These are phyloP conservation scores for Euzophera pinguis DNA, from an alignment of 2,888 invertebrate species.

Conservation along the genomic window DNA sequence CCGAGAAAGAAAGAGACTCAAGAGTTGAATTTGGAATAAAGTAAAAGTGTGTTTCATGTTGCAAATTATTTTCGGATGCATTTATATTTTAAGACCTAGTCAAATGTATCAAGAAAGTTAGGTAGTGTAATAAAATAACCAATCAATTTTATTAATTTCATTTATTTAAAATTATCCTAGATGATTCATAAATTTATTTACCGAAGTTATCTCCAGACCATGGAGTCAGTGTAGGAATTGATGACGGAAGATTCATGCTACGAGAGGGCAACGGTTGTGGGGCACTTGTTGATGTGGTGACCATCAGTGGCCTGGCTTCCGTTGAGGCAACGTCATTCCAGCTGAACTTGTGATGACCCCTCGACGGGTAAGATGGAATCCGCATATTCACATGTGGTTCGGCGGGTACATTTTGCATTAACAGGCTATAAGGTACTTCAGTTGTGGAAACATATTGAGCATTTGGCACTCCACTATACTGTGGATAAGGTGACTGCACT, in stretches of 20 bases:
- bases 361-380: slow-evolving; percentile 13
- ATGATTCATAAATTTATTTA: slow-evolving; percentile 28
- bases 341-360: slow-evolving; percentile 40
- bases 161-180: neutral
- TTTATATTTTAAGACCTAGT: no score
- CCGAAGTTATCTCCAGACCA: slow-evolving; percentile 47
- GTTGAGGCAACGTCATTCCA: slow-evolving; percentile 26
- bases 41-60: no score
- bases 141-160: neutral
- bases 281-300: slow-evolving; percentile 10
- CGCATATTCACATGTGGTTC: neutral
- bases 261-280: slow-evolving; percentile 3
- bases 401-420: neutral
- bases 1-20: no score
- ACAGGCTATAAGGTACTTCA: neutral
- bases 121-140: no score
- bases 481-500: neutral
- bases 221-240: slow-evolving; percentile 45
- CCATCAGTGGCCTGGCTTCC: neutral
- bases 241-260: slow-evolving; percentile 26
- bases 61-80: no score
- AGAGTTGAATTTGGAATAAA: no score
- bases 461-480: neutral
- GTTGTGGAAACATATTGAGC: neutral
- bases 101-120: no score